Percentiles rank a stretch among this genome's conserved stretches.
Conservation (phyloP, 2,888 invertebrate species). For the Drosophila kanekoi region DNA sequence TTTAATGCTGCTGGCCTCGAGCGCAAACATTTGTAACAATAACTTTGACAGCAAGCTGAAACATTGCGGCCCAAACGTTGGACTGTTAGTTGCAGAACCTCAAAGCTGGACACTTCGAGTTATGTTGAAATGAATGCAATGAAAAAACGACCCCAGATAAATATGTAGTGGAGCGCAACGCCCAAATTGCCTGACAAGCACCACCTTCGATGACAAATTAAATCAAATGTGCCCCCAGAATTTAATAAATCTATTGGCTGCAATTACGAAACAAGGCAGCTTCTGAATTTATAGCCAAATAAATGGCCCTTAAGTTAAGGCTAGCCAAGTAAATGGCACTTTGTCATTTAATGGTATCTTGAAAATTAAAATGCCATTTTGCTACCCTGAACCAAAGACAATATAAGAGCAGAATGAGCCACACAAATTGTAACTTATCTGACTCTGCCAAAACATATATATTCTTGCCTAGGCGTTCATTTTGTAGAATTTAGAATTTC, state of each 20-base stretch:
- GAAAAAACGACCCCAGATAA: background rate
- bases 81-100: slow-evolving; percentile 4
- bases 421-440: too few relatives aligned
- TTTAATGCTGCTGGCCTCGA: slow-evolving; percentile 17
- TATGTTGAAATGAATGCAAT: too few relatives aligned
- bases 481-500: too few relatives aligned
- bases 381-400: slow-evolving; percentile 16
- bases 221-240: slow-evolving; percentile 52
- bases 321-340: background rate
- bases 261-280: slow-evolving; percentile 37
- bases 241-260: slow-evolving; percentile 48
- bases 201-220: slow-evolving; percentile 48
- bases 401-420: too few relatives aligned
- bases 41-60: slow-evolving; percentile 35
- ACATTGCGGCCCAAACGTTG: background rate
- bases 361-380: slow-evolving; percentile 62
- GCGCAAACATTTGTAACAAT: slow-evolving; percentile 49
- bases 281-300: slow-evolving; percentile 20
- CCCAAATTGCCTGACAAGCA: slow-evolving; percentile 14
- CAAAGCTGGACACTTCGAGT: background rate
- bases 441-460: too few relatives aligned
- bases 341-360: slow-evolving; percentile 47
- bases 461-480: background rate
- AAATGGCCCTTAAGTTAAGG: slow-evolving; percentile 11
- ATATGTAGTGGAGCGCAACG: slow-evolving; percentile 21